phyloP scores from a whole-genome alignment of 2,113 vertebrate genomes.

The Sialia sialis region DNA sequence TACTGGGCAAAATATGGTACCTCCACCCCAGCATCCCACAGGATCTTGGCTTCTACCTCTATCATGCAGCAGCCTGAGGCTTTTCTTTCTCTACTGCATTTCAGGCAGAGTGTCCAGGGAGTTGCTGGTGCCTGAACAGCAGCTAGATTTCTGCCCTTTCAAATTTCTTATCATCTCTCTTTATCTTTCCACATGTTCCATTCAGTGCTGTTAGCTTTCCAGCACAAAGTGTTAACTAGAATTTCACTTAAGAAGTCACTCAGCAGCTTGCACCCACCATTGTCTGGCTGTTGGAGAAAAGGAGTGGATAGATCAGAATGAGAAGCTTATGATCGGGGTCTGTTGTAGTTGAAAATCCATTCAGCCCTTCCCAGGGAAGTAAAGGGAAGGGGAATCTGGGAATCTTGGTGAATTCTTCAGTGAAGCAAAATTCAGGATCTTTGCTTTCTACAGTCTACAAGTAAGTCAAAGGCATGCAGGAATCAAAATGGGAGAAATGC shows the following conservation, averaged over 20 bases:
- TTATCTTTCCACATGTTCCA: not conserved
- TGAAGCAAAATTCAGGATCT: not conserved
- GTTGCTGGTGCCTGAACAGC: not conserved
- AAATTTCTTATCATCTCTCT: not conserved
- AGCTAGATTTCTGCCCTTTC: constrained; percentile 20
- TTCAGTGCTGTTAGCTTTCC: constrained; percentile 8
- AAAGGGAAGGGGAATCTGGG: not conserved
- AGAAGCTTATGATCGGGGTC: not conserved
- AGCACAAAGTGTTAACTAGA: not conserved
- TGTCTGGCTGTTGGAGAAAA: not conserved
- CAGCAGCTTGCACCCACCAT: not conserved
- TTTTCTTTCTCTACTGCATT: constrained; percentile 12
- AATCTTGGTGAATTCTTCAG: not conserved
- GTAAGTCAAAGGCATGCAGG: not conserved
- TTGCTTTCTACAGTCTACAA: not conserved
- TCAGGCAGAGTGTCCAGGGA: constrained; percentile 4
- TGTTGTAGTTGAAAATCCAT: not conserved
- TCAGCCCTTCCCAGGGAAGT: not conserved
- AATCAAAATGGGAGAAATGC: not conserved
- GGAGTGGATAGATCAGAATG: not conserved
- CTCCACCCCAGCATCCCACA: not conserved
- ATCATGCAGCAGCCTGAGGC: constrained; percentile 11
- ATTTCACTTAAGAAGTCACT: not conserved
- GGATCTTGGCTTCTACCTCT: constrained; percentile 56
- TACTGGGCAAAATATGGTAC: not conserved